Conservation (phyloP, 2,113 vertebrate species). For the Neogobius melanostomus region DNA sequence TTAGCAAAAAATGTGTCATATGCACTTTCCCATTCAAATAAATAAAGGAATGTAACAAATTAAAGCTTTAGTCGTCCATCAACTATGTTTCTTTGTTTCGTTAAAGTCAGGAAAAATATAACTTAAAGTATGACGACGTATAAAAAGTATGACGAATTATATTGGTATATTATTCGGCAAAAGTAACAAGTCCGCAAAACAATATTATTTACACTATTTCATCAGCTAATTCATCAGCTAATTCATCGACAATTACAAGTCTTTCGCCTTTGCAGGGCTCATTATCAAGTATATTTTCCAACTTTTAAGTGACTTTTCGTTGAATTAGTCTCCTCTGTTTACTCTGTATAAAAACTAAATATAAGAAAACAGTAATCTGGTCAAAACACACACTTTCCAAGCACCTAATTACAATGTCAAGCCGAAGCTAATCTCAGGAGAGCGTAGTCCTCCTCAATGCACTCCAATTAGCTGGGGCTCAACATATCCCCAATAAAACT, state of each 20-base stretch:
- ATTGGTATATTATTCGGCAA: too few species aligned
- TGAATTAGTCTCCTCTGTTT: neutral
- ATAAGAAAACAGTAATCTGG: neutral
- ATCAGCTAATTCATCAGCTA: too few species aligned
- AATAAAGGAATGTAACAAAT: too few species aligned
- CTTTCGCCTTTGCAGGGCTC: neutral
- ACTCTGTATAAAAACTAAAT: neutral
- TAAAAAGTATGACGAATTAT: too few species aligned
- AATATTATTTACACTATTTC: too few species aligned
- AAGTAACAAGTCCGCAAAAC: too few species aligned
- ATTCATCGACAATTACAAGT: neutral
- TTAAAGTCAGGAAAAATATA: too few species aligned
- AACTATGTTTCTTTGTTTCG: too few species aligned
- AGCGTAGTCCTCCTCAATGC: neutral
- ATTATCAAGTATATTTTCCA: neutral
- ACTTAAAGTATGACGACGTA: too few species aligned
- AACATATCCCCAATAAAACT: conserved; percentile 9
- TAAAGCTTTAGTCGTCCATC: too few species aligned
- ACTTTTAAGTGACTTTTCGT: neutral
- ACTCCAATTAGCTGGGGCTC: conserved; percentile 17
- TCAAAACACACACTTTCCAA: conserved; percentile 6
- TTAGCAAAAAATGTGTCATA: too few species aligned
- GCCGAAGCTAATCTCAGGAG: neutral
- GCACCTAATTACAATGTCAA: conserved; percentile 11
- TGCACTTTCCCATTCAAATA: too few species aligned